Conservation (phyloP, 2,888 invertebrate genomes). For the Notodonta ziczac region DNA sequence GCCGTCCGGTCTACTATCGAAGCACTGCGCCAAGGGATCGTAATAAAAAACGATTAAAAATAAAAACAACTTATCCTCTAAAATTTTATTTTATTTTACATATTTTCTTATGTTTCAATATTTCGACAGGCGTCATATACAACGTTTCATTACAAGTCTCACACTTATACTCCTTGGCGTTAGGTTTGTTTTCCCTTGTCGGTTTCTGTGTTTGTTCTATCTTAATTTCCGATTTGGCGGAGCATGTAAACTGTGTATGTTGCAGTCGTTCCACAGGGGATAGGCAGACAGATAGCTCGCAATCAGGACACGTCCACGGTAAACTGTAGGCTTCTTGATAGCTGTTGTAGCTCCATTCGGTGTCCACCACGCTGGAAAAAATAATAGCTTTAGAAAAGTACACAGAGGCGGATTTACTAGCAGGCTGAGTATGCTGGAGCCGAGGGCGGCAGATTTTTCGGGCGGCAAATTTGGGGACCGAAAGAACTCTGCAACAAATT, state of each 20-base stretch:
- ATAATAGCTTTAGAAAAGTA: too few species aligned
- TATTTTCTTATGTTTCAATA: slow-evolving; percentile 92
- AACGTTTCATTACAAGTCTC: slow-evolving; percentile 88
- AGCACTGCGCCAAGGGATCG: too few species aligned
- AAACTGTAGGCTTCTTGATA: slow-evolving; percentile 85
- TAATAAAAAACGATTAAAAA: too few species aligned
- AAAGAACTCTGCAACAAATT: too few species aligned
- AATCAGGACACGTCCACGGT: slow-evolving; percentile 90
- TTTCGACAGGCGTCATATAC: slow-evolving; percentile 91
- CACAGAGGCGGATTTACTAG: too few species aligned
- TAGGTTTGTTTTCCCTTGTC: slow-evolving; percentile 72
- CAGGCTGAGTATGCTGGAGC: too few species aligned
- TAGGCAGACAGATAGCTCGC: slow-evolving; percentile 85
- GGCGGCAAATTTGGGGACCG: too few species aligned
- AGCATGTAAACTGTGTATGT: slow-evolving; percentile 86
- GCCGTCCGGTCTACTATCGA: too few species aligned
- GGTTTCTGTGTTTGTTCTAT: slow-evolving; percentile 53
- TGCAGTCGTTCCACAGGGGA: slow-evolving; percentile 89
- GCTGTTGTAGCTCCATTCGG: slow-evolving; percentile 87
- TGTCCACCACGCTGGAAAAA: slow-evolving; percentile 84
- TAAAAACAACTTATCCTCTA: slow-evolving; percentile 7
- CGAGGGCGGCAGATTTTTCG: too few species aligned
- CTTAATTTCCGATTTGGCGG: slow-evolving; percentile 57
- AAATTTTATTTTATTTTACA: slow-evolving; percentile 73
- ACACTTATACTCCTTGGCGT: slow-evolving; percentile 88